Evolutionary conservation across 2,113 vertebrate species (phyloP).

Genomic region (Muntiacus reevesi): DNA sequence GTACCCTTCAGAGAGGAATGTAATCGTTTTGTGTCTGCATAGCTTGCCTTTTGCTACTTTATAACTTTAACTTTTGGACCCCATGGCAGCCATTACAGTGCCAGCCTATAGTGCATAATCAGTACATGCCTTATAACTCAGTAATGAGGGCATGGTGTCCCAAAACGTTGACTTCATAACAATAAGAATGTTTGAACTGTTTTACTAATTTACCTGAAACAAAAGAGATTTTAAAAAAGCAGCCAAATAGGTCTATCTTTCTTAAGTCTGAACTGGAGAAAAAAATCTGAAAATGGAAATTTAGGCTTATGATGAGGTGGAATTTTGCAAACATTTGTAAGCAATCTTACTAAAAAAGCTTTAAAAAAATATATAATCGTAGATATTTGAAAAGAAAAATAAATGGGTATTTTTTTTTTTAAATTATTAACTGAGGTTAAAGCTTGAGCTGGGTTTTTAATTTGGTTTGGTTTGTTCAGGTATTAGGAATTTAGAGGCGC

Average conservation of each 20-base stretch:
- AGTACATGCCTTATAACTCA: background rate
- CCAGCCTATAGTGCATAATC: background rate
- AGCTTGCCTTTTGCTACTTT: background rate
- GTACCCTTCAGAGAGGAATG: background rate
- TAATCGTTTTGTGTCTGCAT: background rate
- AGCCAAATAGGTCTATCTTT: background rate
- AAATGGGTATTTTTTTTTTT: background rate
- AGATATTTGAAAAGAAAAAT: background rate
- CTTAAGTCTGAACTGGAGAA: background rate
- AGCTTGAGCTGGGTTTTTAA: slow-evolving; percentile 40
- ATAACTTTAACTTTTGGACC: background rate
- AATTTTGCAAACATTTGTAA: slow-evolving; percentile 16
- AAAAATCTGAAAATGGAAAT: background rate
- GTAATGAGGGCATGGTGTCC: background rate
- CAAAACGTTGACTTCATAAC: background rate
- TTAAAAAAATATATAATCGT: background rate
- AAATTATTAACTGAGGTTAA: background rate
- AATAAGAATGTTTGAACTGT: background rate
- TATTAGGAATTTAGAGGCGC: slow-evolving; percentile 65
- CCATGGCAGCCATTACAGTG: background rate
- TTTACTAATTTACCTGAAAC: background rate
- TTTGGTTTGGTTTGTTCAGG: slow-evolving; percentile 59
- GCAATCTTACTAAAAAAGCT: background rate
- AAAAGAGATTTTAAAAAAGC: background rate
- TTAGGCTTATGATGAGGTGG: background rate